Conservation (phyloP, 2,888 invertebrate species). For the Neuroscelio doddi region DNA sequence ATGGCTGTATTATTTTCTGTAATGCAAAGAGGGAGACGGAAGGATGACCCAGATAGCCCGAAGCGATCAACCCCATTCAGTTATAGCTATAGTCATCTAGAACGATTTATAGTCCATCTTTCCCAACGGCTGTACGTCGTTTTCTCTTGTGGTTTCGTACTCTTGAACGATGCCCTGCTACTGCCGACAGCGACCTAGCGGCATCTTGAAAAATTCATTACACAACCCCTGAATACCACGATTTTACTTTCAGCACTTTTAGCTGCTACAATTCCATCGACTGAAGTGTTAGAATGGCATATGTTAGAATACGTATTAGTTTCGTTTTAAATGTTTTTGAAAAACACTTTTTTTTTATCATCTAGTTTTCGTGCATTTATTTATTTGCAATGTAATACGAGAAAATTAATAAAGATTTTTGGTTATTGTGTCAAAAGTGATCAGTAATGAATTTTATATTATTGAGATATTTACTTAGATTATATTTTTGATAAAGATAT, state of each 20-base stretch:
- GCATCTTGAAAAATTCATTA: conserved; percentile 34
- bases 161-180: not conserved
- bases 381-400: too few relatives aligned
- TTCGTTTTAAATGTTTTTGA: too few relatives aligned
- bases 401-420: too few relatives aligned
- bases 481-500: too few relatives aligned
- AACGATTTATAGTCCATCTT: conserved; percentile 10
- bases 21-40: conserved; percentile 30
- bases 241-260: conserved; percentile 17
- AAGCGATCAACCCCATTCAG: conserved; percentile 45
- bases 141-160: not conserved
- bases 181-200: conserved; percentile 26
- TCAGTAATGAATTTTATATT: too few relatives aligned
- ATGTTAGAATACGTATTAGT: too few relatives aligned
- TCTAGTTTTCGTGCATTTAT: too few relatives aligned
- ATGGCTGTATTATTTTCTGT: conserved; percentile 34
- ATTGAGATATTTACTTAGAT: too few relatives aligned
- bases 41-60: conserved; percentile 51
- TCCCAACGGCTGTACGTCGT: not conserved
- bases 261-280: conserved; percentile 34
- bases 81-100: not conserved
- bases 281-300: too few relatives aligned
- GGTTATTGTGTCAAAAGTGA: too few relatives aligned
- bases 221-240: conserved; percentile 27
- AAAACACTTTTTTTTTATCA: too few relatives aligned